Conservation (phyloP, 2,888 invertebrate species). For the Elgonia sp. region DNA sequence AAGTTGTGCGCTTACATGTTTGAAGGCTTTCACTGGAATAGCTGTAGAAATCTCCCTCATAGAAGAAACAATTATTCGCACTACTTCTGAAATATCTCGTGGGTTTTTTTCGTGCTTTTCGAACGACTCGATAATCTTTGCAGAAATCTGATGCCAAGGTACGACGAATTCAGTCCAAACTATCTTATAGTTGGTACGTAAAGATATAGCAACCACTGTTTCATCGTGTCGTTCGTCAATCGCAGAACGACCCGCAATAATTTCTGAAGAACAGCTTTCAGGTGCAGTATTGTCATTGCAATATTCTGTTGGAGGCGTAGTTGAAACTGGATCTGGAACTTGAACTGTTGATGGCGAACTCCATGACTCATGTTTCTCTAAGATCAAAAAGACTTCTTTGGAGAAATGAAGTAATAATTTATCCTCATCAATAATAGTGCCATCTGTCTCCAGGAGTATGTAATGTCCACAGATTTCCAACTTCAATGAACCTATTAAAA, state of each 20-base stretch:
- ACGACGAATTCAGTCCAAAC: slow-evolving; percentile 48
- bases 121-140: slow-evolving; percentile 35
- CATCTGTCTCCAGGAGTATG: slow-evolving; percentile 21
- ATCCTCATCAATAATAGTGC: slow-evolving; percentile 18
- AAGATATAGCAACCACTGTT: too few relatives aligned
- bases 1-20: slow-evolving; percentile 75
- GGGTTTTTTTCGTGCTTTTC: slow-evolving; percentile 50
- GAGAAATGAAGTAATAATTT: slow-evolving; percentile 2
- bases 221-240: too few relatives aligned
- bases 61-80: slow-evolving; percentile 48
- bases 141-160: slow-evolving; percentile 38
- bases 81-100: slow-evolving; percentile 28
- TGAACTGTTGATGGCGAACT: background rate
- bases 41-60: slow-evolving; percentile 71
- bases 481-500: slow-evolving; percentile 10
- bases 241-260: too few relatives aligned
- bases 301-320: too few relatives aligned
- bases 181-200: slow-evolving; percentile 31
- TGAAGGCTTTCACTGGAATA: slow-evolving; percentile 75
- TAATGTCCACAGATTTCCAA: slow-evolving; percentile 9
- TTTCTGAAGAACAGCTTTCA: too few relatives aligned
- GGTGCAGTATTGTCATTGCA: too few relatives aligned
- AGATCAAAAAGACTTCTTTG: slow-evolving; percentile 8
- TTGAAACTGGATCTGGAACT: background rate
- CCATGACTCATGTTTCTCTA: slow-evolving; percentile 11